Base-by-base conservation (phyloP, 2,797 vertebrate genomes). In the Diglossa cyanea region DNA sequence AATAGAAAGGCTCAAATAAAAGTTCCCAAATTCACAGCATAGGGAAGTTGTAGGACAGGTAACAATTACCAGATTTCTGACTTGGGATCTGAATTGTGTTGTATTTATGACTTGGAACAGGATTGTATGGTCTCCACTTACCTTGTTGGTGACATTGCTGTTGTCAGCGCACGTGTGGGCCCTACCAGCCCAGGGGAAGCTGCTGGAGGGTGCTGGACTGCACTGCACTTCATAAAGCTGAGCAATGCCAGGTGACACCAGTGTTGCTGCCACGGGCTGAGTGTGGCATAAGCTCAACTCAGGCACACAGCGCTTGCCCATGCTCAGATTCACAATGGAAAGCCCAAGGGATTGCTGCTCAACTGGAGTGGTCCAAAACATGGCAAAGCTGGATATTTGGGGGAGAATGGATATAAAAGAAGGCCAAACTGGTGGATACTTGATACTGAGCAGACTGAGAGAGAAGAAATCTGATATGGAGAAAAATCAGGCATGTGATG, bases 181-280 rank as follows among this genome's bases (percentile, higher is more conserved):
- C 30, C 53, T 21, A 25, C 16, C 20, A 44, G 9, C 5, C 40
- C 57, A 45, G n/a, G n/a, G 53, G 50, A 67, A 39, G 42, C 24
- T 42, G 40, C 45, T 26, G 35, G 17, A 63, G n/a, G 0, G 3
- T 23, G 7, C 48, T n/a, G 45, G 18, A 4, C 40, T 82, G 57
- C 15, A 2, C 48, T n/a, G 48, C 23, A 7, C 48, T 19, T 11
- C 48, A 8, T 4, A 9, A 19, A 2, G 11, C 65, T 66, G 63
- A 72, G 19, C 40, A 66, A 17, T 0, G 3, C 37, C 1, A 2
- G 42, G 48, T 2, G 19, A 33, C 0, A 0, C 21, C 2, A 0
- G 40, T 6, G 47, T 45, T 0, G 7, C n/a, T n/a, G 78, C 15
- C 47, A 3, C 10, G 11, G 51, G 45, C 48, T 42, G 37, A 23